Base-by-base conservation (phyloP, 2,113 vertebrate species). In the Hyperopisus bebe region DNA sequence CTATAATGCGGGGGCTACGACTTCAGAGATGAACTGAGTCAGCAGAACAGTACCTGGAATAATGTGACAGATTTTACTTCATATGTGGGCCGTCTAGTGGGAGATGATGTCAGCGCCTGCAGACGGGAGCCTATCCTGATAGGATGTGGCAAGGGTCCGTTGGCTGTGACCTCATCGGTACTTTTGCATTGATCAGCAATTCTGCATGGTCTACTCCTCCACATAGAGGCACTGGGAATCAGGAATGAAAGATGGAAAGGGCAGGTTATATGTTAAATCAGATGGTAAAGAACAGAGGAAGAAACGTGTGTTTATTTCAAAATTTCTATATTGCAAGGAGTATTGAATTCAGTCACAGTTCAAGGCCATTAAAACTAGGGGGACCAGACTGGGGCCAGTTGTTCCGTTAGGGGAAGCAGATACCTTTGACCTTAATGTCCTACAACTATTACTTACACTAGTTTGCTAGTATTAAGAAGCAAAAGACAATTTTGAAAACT, bases 61-160 rank as follows among this genome's bases (percentile, higher is more conserved):
- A 80, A 77, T 77, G 70, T 77, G 35, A 80, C 74, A 80, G 74
- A 80, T 80, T 80, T 80, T 17, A 80, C 35, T 80, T 80, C 74
- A 80, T 77, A 77, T 80, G 35, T 80, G 74, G 74, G 74, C 35
- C 74, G 35, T 80, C 74, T 80, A 80, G 35, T 80, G 74, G 74
- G 74, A 42, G 17, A 42, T 80, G 31, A 80, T 80, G 35, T 80
- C 74, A 80, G 4, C 17, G 5, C 35, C 17, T 80, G 15, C 74
- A 39, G 74, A 19, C 31, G 15, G 70, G 31, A 42, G 35, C 15
- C 0, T 5, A 42, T 42, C 15, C 74, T 80, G 74, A 80, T 80
- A 19, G 27, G 70, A 77, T 77, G 70, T 77, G 70, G 35, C 35
- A 15, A 19, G 70, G 70, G 74, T 6, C 31, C 13, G 74, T 39